Conservation (phyloP, 2,797 vertebrate species). For the Melanotaenia parkinsoni region DNA sequence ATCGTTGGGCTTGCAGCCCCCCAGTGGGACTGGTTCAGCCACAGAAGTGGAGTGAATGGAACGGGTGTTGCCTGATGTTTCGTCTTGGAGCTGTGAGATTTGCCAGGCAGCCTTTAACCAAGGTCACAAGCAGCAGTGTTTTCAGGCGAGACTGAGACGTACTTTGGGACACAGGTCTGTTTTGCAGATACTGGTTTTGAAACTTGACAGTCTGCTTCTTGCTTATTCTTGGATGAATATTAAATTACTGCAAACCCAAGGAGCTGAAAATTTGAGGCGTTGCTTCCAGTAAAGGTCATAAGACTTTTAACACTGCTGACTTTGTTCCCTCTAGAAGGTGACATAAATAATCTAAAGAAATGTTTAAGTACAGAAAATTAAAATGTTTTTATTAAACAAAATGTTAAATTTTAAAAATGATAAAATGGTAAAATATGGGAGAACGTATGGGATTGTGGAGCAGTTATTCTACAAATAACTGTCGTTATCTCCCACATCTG, state of each 20-base stretch:
- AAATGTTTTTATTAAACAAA: too few relatives aligned
- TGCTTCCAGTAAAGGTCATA: slow-evolving; percentile 18
- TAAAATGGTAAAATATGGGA: not conserved
- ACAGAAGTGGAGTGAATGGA: slow-evolving; percentile 23
- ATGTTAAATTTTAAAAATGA: too few relatives aligned
- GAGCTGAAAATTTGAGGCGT: not conserved
- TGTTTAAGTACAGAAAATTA: not conserved
- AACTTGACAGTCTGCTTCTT: not conserved
- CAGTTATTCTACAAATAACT: not conserved
- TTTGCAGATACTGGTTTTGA: slow-evolving; percentile 1
- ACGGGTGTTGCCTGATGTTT: slow-evolving; percentile 18
- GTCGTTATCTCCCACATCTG: not conserved
- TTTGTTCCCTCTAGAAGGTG: not conserved
- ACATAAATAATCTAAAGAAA: not conserved
- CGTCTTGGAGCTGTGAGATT: slow-evolving; percentile 29
- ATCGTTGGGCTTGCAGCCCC: slow-evolving; percentile 23
- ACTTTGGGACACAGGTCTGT: slow-evolving; percentile 2
- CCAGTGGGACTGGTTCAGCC: slow-evolving; percentile 24
- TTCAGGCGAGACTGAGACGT: slow-evolving; percentile 23
- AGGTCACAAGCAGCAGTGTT: slow-evolving; percentile 17
- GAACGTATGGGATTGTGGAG: not conserved
- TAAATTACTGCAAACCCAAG: not conserved
- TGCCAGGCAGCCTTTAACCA: slow-evolving; percentile 24
- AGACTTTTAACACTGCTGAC: slow-evolving; percentile 3
- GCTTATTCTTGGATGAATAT: slow-evolving; percentile 13